Percentiles rank a stretch among this genome's conserved stretches.
phyloP scores from a whole-genome alignment of 2,888 invertebrate genomes.

The Apamea monoglypha region DNA sequence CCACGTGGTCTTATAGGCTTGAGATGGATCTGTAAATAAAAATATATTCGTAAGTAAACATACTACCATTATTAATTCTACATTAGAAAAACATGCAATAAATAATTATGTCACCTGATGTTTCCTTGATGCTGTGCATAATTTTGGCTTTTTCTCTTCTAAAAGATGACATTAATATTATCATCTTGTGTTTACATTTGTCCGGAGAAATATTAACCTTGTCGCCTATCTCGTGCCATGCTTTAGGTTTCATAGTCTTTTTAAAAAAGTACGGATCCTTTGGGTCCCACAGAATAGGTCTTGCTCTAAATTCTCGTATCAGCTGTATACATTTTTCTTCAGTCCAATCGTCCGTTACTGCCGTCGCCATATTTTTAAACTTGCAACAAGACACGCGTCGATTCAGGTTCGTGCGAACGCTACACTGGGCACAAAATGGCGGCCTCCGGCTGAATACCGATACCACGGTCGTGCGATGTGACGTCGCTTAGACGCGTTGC shows the following conservation, averaged over 20 bases:
- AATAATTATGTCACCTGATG: constrained; percentile 52
- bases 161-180: constrained; percentile 73
- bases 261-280: constrained; percentile 69
- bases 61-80: not conserved
- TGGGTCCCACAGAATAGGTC: constrained; percentile 74
- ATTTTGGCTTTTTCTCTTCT: constrained; percentile 77
- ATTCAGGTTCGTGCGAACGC: constrained; percentile 72
- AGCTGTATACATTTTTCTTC: constrained; percentile 72
- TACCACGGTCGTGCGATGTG: constrained; percentile 46
- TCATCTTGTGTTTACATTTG: constrained; percentile 75
- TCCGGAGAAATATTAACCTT: constrained; percentile 63
- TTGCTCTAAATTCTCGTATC: constrained; percentile 72
- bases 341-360: constrained; percentile 69
- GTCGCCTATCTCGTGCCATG: constrained; percentile 72
- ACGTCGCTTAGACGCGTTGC: constrained; percentile 61
- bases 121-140: constrained; percentile 60
- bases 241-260: constrained; percentile 66
- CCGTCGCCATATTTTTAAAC: constrained; percentile 65
- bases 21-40: constrained; percentile 63
- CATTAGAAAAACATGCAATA: not conserved
- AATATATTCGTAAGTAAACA: constrained; percentile 5
- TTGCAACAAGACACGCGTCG: constrained; percentile 68
- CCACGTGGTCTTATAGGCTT: constrained; percentile 70
- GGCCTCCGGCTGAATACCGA: constrained; percentile 46
- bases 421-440: constrained; percentile 75